Percentiles rank a stretch among this genome's conserved stretches.
Evolutionary conservation across 2,888 invertebrate species (phyloP).

Genomic region (Lasioglossum calceatum): DNA sequence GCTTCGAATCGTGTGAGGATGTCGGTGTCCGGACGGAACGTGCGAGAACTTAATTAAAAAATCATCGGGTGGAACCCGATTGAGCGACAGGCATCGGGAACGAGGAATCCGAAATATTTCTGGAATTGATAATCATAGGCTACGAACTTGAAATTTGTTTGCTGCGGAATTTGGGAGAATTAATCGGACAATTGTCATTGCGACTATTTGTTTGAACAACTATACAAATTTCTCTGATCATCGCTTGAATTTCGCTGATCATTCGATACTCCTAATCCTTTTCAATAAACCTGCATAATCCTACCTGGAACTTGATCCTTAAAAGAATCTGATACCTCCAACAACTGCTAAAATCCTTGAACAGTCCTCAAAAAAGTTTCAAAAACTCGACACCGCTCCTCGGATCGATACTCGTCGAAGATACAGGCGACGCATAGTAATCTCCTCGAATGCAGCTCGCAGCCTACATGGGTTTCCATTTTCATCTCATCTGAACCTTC

Average conservation of each 20-base stretch:
- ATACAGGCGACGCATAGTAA: background rate
- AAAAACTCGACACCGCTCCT: background rate
- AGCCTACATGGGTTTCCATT: background rate
- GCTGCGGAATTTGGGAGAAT: background rate
- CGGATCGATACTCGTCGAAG: background rate
- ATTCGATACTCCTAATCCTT: background rate
- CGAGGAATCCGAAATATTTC: background rate
- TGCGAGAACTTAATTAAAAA: slow-evolving; percentile 17
- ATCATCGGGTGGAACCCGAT: background rate
- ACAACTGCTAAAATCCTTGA: background rate
- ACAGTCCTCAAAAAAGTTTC: background rate
- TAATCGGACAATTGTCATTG: too few relatives aligned
- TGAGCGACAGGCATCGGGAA: background rate
- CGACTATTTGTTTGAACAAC: too few relatives aligned
- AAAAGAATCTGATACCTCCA: background rate
- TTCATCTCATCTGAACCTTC: background rate
- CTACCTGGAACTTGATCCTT: background rate
- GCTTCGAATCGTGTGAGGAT: background rate
- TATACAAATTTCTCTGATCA: too few relatives aligned
- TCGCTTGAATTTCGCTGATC: too few relatives aligned
- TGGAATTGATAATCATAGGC: background rate
- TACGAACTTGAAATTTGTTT: background rate
- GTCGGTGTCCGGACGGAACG: background rate
- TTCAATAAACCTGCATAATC: background rate
- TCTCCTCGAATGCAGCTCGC: background rate